Percentiles rank a stretch among this genome's conserved stretches.
These are phyloP conservation scores for Caenorhabditis macrosperma DNA, from an alignment of 2,888 invertebrate species.

Conservation along the genomic window DNA sequence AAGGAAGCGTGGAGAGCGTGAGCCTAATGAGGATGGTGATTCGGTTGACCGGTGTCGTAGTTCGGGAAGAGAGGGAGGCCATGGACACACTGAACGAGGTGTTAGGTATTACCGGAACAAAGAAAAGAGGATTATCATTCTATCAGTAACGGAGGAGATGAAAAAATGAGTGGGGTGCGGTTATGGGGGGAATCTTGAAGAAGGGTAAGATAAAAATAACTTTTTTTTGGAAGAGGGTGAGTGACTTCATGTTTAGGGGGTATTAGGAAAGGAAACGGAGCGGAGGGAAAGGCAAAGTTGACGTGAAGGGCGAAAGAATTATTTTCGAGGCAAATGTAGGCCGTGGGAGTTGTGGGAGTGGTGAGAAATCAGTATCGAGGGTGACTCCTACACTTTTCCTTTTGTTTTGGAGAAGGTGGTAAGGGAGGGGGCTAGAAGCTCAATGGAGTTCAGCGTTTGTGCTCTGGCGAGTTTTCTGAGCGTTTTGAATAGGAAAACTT, in stretches of 20 bases:
- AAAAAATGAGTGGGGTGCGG: neutral
- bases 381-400: too few species aligned
- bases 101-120: slow-evolving; percentile 28
- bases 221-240: neutral
- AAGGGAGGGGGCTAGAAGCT: neutral
- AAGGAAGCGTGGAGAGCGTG: too few species aligned
- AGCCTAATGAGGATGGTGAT: too few species aligned
- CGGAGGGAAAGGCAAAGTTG: neutral
- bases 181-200: neutral
- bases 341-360: slow-evolving; percentile 6
- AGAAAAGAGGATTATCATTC: slow-evolving; percentile 23
- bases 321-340: slow-evolving; percentile 29
- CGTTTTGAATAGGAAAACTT: too few species aligned
- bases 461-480: too few species aligned
- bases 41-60: too few species aligned
- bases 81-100: slow-evolving; percentile 5
- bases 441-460: too few species aligned
- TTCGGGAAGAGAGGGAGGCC: neutral
- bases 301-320: slow-evolving; percentile 24
- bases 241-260: neutral
- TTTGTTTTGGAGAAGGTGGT: too few species aligned
- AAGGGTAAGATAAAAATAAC: slow-evolving; percentile 16
- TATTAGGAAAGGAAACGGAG: slow-evolving; percentile 5
- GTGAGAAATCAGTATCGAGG: too few species aligned
- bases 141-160: slow-evolving; percentile 11